Base-by-base conservation (phyloP, 35 echinoderm and acorn worm species). In the Diadema setosum region DNA sequence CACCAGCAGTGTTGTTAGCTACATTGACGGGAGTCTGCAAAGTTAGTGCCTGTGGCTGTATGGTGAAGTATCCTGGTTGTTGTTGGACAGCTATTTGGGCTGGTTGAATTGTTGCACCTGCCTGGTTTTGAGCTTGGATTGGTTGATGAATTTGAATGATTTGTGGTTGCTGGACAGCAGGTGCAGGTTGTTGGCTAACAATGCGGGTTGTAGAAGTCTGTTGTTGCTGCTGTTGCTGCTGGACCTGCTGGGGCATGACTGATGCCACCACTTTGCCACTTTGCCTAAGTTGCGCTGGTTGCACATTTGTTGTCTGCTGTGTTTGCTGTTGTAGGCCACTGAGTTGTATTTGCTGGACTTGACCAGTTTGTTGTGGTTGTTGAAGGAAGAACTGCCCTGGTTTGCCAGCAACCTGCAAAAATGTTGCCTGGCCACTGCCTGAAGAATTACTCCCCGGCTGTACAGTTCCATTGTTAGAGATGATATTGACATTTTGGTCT, bases 141-240 rank as follows among this genome's bases (percentile, higher is more conserved):
- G 81, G 88, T 84, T 85, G 58, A n/a, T 91, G 89, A 43, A 58
- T 91, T 24, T 85, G 42, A 18, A 91, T 83, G 74, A 85, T 56
- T 41, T 91, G 89, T 59, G 84, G 33, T 45, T 90, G 82, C 65
- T 91, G 89, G 15, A 70, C 81, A 18, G 58, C 81, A 45, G 56
- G 88, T 43, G 76, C 26, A 15, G 83, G 32, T 31, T 65, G 89
- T 35, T 91, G 89, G 3, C 70, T 32, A 25, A 83, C 21, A 30
- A 56, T 14, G 15, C 39, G 81, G 9, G 81, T 25, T 52, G 49
- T 70, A 55, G 56, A 59, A 80, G 52, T 21, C 40, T 91, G 90
- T 39, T 85, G 82, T 45, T 69, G 89, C 57, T 90, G 87, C 35
- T 3, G 46, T 50, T 91, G 81, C 30, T 73, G 64, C 39, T 86